A percentile compares a stretch with the other conserved stretches of the same genome.
These are phyloP conservation scores for Lycopodina hypogea DNA, from an alignment of 37 sponge, comb jelly and placozoan genomes.

Conservation along the genomic window DNA sequence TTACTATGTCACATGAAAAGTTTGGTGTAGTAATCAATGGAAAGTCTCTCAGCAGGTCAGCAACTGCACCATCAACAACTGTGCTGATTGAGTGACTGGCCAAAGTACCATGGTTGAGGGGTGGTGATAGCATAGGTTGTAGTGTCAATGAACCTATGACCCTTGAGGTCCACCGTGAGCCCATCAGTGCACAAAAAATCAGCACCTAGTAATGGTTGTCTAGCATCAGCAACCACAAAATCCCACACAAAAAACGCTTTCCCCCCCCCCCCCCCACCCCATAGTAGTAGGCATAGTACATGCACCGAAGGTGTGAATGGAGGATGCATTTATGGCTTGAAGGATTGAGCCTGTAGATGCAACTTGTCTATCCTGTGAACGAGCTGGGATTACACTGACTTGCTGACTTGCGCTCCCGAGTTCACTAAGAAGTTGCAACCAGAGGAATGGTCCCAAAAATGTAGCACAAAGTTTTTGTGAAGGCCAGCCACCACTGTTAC, in stretches of 20 bases:
- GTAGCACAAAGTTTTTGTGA: background rate
- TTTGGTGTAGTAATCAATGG: constrained; percentile 18
- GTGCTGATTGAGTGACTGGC: too few species aligned
- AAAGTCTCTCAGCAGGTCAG: constrained; percentile 7
- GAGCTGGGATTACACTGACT: constrained; percentile 23
- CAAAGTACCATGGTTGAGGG: background rate
- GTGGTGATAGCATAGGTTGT: constrained; percentile 6
- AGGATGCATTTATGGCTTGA: constrained; percentile 10
- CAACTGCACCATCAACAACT: background rate
- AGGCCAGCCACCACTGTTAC: background rate
- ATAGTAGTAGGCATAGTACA: constrained; percentile 1
- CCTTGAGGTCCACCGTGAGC: too few species aligned
- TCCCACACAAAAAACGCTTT: background rate
- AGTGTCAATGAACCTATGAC: background rate
- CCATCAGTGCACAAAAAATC: constrained; percentile 24
- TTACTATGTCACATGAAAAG: background rate
- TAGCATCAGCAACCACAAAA: constrained; percentile 18
- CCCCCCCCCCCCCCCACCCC: too few species aligned
- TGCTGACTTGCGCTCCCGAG: constrained; percentile 30
- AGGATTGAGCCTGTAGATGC: background rate
- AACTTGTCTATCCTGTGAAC: background rate
- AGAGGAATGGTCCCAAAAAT: background rate
- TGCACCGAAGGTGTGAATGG: constrained; percentile 14
- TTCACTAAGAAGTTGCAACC: constrained; percentile 22
- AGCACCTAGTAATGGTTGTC: constrained; percentile 15